A percentile compares a stretch with the other conserved stretches of the same genome.
Conservation (phyloP, 2,113 vertebrate genomes). For the Hippocampus comes region DNA sequence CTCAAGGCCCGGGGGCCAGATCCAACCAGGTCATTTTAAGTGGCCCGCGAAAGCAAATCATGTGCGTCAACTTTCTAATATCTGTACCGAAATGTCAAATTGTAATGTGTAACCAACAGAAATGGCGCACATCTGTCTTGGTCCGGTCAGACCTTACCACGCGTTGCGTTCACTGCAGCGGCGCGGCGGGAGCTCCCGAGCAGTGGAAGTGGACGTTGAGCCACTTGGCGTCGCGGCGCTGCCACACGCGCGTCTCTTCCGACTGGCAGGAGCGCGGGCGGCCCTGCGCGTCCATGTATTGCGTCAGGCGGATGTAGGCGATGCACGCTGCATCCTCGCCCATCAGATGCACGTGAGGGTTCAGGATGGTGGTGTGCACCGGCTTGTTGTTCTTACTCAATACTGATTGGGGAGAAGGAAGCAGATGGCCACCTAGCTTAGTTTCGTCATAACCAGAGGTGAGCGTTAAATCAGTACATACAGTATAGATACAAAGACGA, state of each 20-base stretch:
- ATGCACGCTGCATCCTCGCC: conserved; percentile 98
- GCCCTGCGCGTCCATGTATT: conserved; percentile 94
- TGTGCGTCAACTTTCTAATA: no score
- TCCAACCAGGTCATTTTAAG: no score
- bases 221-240: conserved; percentile 96
- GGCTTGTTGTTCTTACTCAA: conserved; percentile 98
- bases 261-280: conserved; percentile 95
- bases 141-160: neutral
- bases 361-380: conserved; percentile 98
- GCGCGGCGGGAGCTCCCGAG: conserved; percentile 94
- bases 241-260: conserved; percentile 96
- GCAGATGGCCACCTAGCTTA: neutral
- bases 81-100: no score
- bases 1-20: no score
- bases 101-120: no score
- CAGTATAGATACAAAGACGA: no score
- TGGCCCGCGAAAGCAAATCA: no score
- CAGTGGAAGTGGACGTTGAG: conserved; percentile 99
- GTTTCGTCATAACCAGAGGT: no score
- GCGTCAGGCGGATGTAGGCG: conserved; percentile 96
- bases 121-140: no score
- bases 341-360: conserved; percentile 95
- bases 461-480: no score
- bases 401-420: conserved; percentile 66
- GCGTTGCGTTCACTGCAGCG: conserved; percentile 86